These are phyloP conservation scores for Lepidurus couesii DNA, from an alignment of 1,140 invertebrate genomes.

Conservation along the genomic window DNA sequence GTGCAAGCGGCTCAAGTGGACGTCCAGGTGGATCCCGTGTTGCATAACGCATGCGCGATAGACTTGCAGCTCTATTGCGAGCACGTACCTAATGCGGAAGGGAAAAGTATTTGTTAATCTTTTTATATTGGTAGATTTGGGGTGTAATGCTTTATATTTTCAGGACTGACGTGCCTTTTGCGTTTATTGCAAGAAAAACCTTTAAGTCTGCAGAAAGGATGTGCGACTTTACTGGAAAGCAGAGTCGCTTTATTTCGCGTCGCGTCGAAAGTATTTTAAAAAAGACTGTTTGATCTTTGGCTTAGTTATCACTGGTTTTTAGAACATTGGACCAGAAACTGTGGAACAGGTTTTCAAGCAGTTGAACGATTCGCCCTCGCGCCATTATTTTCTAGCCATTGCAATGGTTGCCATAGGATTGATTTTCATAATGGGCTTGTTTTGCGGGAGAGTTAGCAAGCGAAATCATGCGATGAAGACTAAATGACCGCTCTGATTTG, in stretches of 20 bases:
- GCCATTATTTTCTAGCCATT: slow-evolving; percentile 69
- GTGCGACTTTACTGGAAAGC: slow-evolving; percentile 67
- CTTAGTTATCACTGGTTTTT: slow-evolving; percentile 38
- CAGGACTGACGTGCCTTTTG: slow-evolving; percentile 77
- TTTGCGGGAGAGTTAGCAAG: slow-evolving; percentile 71
- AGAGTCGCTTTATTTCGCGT: slow-evolving; percentile 84
- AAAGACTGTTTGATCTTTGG: slow-evolving; percentile 31
- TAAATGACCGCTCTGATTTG: slow-evolving; percentile 50
- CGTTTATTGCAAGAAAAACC: slow-evolving; percentile 59
- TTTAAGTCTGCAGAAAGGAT: slow-evolving; percentile 64
- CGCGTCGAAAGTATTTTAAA: slow-evolving; percentile 64
- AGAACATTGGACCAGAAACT: slow-evolving; percentile 56
- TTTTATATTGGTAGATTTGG: slow-evolving; percentile 31
- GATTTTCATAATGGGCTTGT: slow-evolving; percentile 73
- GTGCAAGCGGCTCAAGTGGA: slow-evolving; percentile 52
- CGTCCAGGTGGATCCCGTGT: slow-evolving; percentile 54
- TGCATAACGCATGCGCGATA: slow-evolving; percentile 49
- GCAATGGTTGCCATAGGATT: slow-evolving; percentile 62
- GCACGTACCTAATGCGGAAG: slow-evolving; percentile 49
- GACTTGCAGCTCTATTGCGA: slow-evolving; percentile 50
- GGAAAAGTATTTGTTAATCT: slow-evolving; percentile 43
- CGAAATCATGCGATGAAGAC: slow-evolving; percentile 62
- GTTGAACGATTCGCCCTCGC: slow-evolving; percentile 63
- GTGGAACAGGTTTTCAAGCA: slow-evolving; percentile 63
- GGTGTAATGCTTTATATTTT: slow-evolving; percentile 43